Evolutionary conservation across 2,113 vertebrate genomes (phyloP), one percentile per base, ranked within the genome.

Genomic region (Notothenia coriiceps): DNA sequence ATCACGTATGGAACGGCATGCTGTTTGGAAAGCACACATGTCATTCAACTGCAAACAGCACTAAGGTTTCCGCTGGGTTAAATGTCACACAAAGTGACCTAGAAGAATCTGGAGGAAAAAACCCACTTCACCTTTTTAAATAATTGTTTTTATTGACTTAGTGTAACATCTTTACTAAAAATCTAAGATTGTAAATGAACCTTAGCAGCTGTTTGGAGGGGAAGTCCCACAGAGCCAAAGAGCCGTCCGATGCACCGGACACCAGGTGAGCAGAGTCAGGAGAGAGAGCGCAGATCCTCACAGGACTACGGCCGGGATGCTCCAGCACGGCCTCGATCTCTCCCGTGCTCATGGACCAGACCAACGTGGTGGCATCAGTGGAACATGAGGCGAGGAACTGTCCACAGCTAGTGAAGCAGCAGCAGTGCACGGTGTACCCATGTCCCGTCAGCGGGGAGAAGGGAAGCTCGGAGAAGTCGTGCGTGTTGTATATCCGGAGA

Each of bases 391-490:
- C 96, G 25, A 99, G 88, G 85, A 96, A 25, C 10, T 93, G 94
- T 0, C 97, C 97, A 1, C 96, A 97, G 0, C 96, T 50, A 2
- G 97, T 97, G 91, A 99, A 99, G 89, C 96, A 97, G 92, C 98
- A 99, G 91, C 96, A 98, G 91, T 99, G 98, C 55, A 99, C 96
- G 2, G 95, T 92, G 0, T 99, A 99, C 0, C 96, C 88, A 13
- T 99, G 98, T 0, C 96, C 96, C 1, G 83, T 86, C 80, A 99
- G 51, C 0, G 98, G 98, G 0, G 98, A 99, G 89, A 96, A 96
- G 0, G 96, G 87, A 8, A 96, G 92, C 90, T 99, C 97, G 0
- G 89, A 70, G 5, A 98, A 98, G 86, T 94, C 84, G 6, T 15
- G 74, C 1, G 95, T 70, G 22, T 89, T 94, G 84, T 98, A 99